These are phyloP conservation scores for Catharus bicknelli DNA, from an alignment of 2,113 vertebrate genomes.

Conservation along the genomic window DNA sequence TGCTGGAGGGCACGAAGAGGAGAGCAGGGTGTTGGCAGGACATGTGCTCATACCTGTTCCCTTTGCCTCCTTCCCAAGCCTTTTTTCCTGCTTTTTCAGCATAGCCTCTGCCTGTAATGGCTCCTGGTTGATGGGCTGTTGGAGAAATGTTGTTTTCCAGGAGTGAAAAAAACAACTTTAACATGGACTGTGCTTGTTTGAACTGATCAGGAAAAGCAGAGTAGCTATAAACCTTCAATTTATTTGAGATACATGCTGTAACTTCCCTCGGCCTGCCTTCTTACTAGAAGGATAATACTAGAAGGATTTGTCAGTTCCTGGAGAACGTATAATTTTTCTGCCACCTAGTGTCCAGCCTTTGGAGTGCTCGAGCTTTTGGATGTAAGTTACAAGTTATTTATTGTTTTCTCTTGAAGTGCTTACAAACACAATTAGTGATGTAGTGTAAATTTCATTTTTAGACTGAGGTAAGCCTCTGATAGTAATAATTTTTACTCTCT, in stretches of 20 bases:
- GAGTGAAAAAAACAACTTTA: neutral
- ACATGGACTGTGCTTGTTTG: neutral
- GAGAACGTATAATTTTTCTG: conserved; percentile 6
- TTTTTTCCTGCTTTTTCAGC: neutral
- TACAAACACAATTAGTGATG: neutral
- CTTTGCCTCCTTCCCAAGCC: neutral
- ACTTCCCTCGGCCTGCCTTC: neutral
- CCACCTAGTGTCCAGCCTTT: conserved; percentile 45
- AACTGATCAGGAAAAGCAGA: neutral
- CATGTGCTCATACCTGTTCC: neutral
- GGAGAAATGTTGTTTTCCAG: neutral
- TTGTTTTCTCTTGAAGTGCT: neutral
- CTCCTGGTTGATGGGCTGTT: neutral
- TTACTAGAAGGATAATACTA: neutral
- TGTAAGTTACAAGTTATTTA: neutral
- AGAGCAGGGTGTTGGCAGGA: neutral
- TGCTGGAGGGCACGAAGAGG: neutral
- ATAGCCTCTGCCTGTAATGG: neutral
- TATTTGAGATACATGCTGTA: neutral
- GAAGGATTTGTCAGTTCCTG: neutral
- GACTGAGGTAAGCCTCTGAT: neutral
- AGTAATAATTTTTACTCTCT: neutral
- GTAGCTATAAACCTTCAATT: neutral
- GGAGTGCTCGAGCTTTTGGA: neutral
- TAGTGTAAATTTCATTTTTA: neutral